These are phyloP conservation scores for Pollimyrus isidori DNA, from an alignment of 2,113 vertebrate genomes.

Conservation along the genomic window DNA sequence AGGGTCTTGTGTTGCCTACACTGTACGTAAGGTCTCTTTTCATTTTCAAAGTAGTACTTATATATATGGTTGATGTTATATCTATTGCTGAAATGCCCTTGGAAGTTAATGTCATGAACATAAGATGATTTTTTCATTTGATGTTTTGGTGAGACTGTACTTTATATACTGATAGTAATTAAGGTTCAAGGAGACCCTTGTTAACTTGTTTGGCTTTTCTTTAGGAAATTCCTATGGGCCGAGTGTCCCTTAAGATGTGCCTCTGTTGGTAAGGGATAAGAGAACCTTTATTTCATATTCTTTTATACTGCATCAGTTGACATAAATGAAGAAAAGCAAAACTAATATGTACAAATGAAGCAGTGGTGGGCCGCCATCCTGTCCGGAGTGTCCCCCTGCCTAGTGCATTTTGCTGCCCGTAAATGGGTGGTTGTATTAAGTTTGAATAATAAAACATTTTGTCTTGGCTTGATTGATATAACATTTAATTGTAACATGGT, in stretches of 20 bases:
- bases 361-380: not conserved
- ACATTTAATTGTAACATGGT: not conserved
- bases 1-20: not conserved
- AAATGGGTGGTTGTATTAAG: not conserved
- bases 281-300: not conserved
- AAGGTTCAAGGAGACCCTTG: not conserved
- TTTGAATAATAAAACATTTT: not conserved
- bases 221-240: slow-evolving; percentile 59
- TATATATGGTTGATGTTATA: not conserved
- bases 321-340: not conserved
- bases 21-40: not conserved
- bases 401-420: not conserved
- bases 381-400: not conserved
- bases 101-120: not conserved
- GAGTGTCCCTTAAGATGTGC: slow-evolving; percentile 47
- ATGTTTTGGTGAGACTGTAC: not conserved
- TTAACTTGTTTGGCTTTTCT: not conserved
- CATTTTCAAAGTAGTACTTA: not conserved
- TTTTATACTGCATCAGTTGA: not conserved
- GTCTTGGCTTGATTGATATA: not conserved
- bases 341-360: not conserved
- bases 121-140: not conserved
- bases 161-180: not conserved
- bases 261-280: slow-evolving; percentile 53
- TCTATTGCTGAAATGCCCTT: not conserved